Evolutionary conservation across 1,140 invertebrate species (phyloP), one percentile per base, ranked within the genome.

Genomic region (Gryllus bimaculatus): DNA sequence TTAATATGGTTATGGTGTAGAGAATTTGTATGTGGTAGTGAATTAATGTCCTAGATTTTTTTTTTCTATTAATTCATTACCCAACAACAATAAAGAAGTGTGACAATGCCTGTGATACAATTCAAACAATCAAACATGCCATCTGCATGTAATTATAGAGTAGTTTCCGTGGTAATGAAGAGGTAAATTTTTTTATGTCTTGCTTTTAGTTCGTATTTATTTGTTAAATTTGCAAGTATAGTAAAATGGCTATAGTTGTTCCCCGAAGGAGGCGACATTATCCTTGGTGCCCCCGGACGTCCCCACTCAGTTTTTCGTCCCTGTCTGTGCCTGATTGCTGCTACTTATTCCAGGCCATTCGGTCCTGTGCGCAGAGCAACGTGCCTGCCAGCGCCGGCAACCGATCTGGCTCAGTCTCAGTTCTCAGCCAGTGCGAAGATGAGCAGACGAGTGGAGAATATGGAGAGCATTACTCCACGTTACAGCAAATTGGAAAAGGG

Each of bases 401-500:
- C 81, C 82, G 88, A 74, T 88, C 88, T 7, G 86, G 87, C 26
- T 89, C 88, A 0, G 87, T 89, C 83, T 89, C 88, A 0, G 80
- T 89, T 48, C 81, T 87, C 81, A 88, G 85, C 79, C 87, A 88
- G 77, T 88, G 87, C 81, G 88, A 88, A 5, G 86, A 87, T 21
- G 87, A 88, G 75, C 88, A 88, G 74, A 85, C 87, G 0, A 83
- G 85, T 13, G 91, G 91, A 1, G 86, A 89, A 39, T 93, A 91
- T 84, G 88, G 87, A 81, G 88, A 90, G 77, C 86, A 90, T 79
- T 93, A 93, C 81, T 88, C 90, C n/a, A 92, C 91, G 8, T 84
- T 92, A 0, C 88, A 90, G 82, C 90, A 92, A 82, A 93, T 94
- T 77, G 92, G 92, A 5, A 92, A 92, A 85, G 93, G 93, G 48